These are phyloP conservation scores for Vimba vimba DNA, from an alignment of 2,113 vertebrate species.

Conservation along the genomic window DNA sequence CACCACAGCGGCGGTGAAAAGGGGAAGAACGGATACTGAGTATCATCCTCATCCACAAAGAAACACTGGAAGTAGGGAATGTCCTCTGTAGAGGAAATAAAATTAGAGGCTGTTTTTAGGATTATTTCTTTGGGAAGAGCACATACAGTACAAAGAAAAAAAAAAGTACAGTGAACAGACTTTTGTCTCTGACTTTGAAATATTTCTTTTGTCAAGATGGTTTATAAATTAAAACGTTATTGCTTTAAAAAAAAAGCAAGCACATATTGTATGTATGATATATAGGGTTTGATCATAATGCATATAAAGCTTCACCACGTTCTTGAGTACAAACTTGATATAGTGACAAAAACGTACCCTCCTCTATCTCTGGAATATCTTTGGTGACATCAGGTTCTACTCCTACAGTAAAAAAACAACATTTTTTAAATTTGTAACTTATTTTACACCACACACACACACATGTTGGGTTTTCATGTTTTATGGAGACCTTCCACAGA, in stretches of 20 bases:
- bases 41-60: constrained; percentile 81
- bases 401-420: not conserved
- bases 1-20: constrained; percentile 76
- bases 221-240: not conserved
- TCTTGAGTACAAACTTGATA: not conserved
- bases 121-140: not conserved
- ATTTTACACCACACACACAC: not conserved
- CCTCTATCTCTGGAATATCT: constrained; percentile 45
- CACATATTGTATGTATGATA: not conserved
- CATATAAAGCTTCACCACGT: not conserved
- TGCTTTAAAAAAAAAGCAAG: not conserved
- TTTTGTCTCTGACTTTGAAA: not conserved
- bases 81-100: constrained; percentile 66
- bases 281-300: not conserved
- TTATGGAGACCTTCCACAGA: too few relatives aligned
- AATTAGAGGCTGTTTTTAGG: not conserved
- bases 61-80: constrained; percentile 82
- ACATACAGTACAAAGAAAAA: not conserved
- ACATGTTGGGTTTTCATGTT: too few relatives aligned
- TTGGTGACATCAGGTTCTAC: constrained; percentile 50
- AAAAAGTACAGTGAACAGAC: not conserved
- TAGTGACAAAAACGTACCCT: constrained; percentile 41
- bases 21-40: constrained; percentile 78
- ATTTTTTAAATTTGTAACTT: not conserved
- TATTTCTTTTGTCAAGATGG: not conserved